Evolutionary conservation across 2,797 vertebrate species (phyloP), one percentile per base, ranked within the genome.

Genomic region (Fistularia commersonii): DNA sequence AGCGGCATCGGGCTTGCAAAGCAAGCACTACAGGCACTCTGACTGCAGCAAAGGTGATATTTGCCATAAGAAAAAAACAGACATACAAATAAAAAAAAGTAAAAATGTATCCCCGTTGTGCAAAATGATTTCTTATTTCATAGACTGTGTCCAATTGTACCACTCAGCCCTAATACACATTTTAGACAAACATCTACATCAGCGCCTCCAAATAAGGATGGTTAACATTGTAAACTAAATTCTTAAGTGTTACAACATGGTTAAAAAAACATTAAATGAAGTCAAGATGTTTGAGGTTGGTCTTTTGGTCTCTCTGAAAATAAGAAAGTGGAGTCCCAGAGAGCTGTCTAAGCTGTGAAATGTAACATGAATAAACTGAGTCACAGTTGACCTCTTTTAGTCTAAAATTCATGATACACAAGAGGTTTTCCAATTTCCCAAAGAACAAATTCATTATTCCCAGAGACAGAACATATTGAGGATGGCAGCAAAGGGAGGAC

Each of bases 21-120:
- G 64, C 79, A 81, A 81, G 79, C 83, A 3, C 80, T 83, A 82
- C 77, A 87, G 87, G 85, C 85, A 89, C 87, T 83, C 72, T n/a
- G n/a, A n/a, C n/a, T 81, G 82, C 14, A 82, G 83, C 79, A 59
- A 66, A 60, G 41, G 34, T 32, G 39, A 13, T 54, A 53, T 64
- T 50, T 52, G 3, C 53, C 33, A 39, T 23, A 38, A 48, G 39
- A 11, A 66, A 39, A 39, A 54, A 3, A 59, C 10, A 47, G 41
- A 75, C 56, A 51, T 34, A 54, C 41, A 39, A 49, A 44, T 8
- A 43, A 45, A 51, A 11, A 46, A 6, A 54, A 13, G 11, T 42
- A 12, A 11, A 69, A 62, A 71, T 35, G 1, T 37, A 13, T 52
- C 48, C 57, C 50, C 13, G 35, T 38, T 75, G 85, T 88, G 84